A percentile compares a stretch with the other conserved stretches of the same genome.
Conservation (phyloP, 2,888 invertebrate genomes). For the Orthosia incerta region DNA sequence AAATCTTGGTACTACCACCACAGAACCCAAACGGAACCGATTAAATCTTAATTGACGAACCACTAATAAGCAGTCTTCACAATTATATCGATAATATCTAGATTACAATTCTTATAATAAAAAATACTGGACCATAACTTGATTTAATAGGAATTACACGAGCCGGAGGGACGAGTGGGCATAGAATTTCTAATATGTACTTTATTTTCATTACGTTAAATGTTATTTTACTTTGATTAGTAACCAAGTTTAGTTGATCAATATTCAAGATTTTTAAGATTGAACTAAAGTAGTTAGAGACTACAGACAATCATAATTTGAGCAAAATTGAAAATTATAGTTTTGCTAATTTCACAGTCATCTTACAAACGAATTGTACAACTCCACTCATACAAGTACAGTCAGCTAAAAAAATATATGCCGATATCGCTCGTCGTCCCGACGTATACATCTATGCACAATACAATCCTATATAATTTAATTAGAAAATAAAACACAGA, state of each 20-base stretch:
- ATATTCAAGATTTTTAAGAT: neutral
- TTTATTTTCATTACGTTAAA: constrained; percentile 44
- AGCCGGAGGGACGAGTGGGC: constrained; percentile 64
- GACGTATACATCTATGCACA: constrained; percentile 62
- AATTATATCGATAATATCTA: constrained; percentile 81
- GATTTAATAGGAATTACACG: constrained; percentile 87
- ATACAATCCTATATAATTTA: constrained; percentile 64
- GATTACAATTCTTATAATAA: constrained; percentile 78
- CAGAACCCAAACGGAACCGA: constrained; percentile 69
- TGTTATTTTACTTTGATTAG: constrained; percentile 22
- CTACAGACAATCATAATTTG: constrained; percentile 36
- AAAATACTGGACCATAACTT: constrained; percentile 89
- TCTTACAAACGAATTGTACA: constrained; percentile 54
- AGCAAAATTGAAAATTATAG: constrained; percentile 48
- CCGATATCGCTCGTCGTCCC: constrained; percentile 49
- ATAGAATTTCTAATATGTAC: constrained; percentile 65
- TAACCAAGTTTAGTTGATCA: constrained; percentile 2
- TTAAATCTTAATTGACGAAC: constrained; percentile 86
- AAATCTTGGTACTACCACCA: constrained; percentile 64
- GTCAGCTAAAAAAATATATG: constrained; percentile 52
- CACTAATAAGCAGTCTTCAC: constrained; percentile 89
- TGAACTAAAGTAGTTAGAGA: constrained; percentile 32
- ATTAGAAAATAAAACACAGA: constrained; percentile 59
- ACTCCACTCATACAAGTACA: constrained; percentile 39
- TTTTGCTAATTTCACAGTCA: constrained; percentile 33